Conservation (phyloP, 2,888 invertebrate genomes). For the Melanotus villosus region DNA sequence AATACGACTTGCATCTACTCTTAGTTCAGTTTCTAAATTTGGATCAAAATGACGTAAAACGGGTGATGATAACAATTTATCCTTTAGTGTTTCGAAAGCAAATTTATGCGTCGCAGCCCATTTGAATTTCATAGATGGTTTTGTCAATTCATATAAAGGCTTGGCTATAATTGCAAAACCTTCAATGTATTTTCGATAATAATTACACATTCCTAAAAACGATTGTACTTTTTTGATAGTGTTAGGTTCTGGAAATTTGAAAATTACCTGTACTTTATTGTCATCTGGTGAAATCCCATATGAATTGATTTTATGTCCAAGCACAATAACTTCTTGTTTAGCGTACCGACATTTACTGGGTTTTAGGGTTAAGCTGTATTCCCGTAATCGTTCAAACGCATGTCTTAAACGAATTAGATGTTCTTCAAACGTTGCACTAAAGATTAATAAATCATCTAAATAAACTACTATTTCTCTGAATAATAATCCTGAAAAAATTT, state of each 20-base stretch:
- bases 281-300: slow-evolving; percentile 36
- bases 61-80: slow-evolving; percentile 35
- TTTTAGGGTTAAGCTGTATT: slow-evolving; percentile 47
- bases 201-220: slow-evolving; percentile 48
- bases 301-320: no score
- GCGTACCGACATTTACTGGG: slow-evolving; percentile 39
- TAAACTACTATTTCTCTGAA: no score
- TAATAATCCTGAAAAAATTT: no score
- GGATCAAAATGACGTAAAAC: slow-evolving; percentile 50
- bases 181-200: slow-evolving; percentile 56
- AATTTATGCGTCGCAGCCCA: slow-evolving; percentile 43
- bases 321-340: slow-evolving; percentile 10
- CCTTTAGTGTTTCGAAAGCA: not conserved
- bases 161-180: slow-evolving; percentile 50
- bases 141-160: slow-evolving; percentile 50
- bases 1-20: slow-evolving; percentile 58
- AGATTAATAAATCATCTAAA: no score
- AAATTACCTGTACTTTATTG: slow-evolving; percentile 28
- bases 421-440: no score
- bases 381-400: slow-evolving; percentile 43
- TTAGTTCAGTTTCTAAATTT: slow-evolving; percentile 51
- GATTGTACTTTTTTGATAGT: slow-evolving; percentile 26
- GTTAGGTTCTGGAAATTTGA: slow-evolving; percentile 31
- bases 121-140: slow-evolving; percentile 31
- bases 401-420: no score